phyloP scores from a whole-genome alignment of 2,888 invertebrate species.

The Agelastica alni region DNA sequence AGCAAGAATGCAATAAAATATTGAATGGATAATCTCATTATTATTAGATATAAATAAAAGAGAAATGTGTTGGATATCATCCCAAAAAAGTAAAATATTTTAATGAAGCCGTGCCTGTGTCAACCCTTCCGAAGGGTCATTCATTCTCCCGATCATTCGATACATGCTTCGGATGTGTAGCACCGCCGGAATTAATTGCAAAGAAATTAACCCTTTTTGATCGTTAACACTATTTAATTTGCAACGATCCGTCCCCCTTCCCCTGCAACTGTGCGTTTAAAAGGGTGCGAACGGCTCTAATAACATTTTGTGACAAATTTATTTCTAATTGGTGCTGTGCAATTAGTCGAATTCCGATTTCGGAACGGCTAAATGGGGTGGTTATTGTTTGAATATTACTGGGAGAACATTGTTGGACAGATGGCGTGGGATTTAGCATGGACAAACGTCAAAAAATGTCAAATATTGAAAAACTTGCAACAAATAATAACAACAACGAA shows the following conservation, averaged over 20 bases:
- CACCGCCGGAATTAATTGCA: slow-evolving; percentile 41
- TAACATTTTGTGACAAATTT: slow-evolving; percentile 38
- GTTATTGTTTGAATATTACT: slow-evolving; percentile 4
- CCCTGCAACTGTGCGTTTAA: slow-evolving; percentile 11
- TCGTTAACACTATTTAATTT: slow-evolving; percentile 43
- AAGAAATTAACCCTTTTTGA: slow-evolving; percentile 43
- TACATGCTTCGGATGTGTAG: slow-evolving; percentile 39
- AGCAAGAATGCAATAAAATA: too few species aligned
- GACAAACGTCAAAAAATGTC: neutral
- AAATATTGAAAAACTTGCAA: slow-evolving; percentile 1
- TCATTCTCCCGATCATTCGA: slow-evolving; percentile 43
- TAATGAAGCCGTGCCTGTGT: neutral
- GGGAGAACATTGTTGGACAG: neutral
- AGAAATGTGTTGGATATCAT: too few species aligned
- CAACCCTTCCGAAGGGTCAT: slow-evolving; percentile 30
- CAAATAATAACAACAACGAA: too few species aligned
- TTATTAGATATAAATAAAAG: too few species aligned
- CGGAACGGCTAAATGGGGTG: neutral
- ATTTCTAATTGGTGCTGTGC: slow-evolving; percentile 31
- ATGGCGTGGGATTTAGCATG: neutral
- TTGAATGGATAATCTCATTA: too few species aligned
- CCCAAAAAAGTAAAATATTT: too few species aligned
- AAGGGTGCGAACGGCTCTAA: slow-evolving; percentile 34
- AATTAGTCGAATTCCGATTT: slow-evolving; percentile 20
- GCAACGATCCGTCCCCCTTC: slow-evolving; percentile 29